Conservation (phyloP, 2,888 invertebrate species). For the Caenorhabditis afra region DNA sequence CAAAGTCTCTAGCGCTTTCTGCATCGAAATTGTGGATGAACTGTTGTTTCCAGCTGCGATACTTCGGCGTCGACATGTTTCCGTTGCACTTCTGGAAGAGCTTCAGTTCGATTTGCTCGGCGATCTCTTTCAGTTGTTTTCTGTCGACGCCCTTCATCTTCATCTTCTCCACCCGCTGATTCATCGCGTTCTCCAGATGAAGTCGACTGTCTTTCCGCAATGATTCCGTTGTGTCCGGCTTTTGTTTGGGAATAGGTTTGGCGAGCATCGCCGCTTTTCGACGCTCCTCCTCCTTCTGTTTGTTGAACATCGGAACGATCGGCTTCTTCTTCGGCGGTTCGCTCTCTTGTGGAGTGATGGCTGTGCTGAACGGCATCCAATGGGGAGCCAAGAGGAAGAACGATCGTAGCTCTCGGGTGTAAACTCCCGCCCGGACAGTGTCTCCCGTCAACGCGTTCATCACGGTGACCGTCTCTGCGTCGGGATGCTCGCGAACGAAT, state of each 20-base stretch:
- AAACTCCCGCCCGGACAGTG: conserved; percentile 32
- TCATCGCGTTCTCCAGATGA: conserved; percentile 30
- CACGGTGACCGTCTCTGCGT: conserved; percentile 45
- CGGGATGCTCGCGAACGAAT: conserved; percentile 10
- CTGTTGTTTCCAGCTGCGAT: conserved; percentile 50
- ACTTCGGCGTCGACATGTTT: conserved; percentile 43
- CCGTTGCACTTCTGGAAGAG: conserved; percentile 35
- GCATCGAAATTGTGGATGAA: conserved; percentile 39
- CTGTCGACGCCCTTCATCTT: conserved; percentile 31
- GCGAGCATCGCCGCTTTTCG: conserved; percentile 12
- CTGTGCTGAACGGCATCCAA: conserved; percentile 42
- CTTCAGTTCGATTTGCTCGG: conserved; percentile 34
- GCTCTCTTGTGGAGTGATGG: not conserved
- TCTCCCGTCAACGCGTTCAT: conserved; percentile 49
- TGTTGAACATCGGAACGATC: not conserved
- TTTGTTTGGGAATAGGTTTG: conserved; percentile 48
- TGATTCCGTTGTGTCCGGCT: conserved; percentile 19
- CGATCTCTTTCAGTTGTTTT: conserved; percentile 24
- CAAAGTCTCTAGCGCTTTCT: conserved; percentile 45
- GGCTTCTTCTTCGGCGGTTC: conserved; percentile 28
- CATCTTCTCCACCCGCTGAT: conserved; percentile 16
- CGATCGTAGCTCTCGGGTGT: conserved; percentile 45
- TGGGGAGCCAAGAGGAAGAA: conserved; percentile 52
- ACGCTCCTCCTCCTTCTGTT: conserved; percentile 10
- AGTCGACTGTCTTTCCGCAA: conserved; percentile 8